A percentile compares a stretch with the other conserved stretches of the same genome.
Evolutionary conservation across 2,113 vertebrate genomes (phyloP).

Genomic region (Arenaria interpres): DNA sequence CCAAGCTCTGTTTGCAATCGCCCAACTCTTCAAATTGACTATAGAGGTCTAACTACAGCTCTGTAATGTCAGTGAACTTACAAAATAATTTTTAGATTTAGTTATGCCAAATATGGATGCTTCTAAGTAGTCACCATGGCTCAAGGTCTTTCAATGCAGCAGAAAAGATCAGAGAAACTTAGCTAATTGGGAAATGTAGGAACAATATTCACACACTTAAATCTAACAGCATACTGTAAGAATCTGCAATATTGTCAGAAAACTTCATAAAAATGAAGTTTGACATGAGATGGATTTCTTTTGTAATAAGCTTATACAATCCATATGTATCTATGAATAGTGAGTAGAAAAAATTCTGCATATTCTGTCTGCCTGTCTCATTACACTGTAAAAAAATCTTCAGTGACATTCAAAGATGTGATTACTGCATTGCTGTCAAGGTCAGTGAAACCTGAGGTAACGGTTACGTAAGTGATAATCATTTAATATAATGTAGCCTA

Average conservation of each 20-base stretch:
- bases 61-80: background rate
- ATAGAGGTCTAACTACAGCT: background rate
- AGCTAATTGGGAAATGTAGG: background rate
- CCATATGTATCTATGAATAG: background rate
- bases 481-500: background rate
- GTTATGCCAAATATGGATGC: background rate
- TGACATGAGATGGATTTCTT: constrained; percentile 13
- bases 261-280: background rate
- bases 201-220: background rate
- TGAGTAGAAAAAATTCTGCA: background rate
- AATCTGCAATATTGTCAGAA: background rate
- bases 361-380: background rate
- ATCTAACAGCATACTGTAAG: background rate
- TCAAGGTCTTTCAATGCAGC: background rate
- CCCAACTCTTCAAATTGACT: background rate
- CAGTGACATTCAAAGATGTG: background rate
- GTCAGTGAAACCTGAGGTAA: constrained; percentile 40
- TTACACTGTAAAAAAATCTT: background rate
- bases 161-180: background rate
- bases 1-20: background rate
- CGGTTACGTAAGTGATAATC: constrained; percentile 13
- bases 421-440: constrained; percentile 5
- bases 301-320: background rate
- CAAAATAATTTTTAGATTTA: background rate
- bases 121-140: background rate